phyloP scores from a whole-genome alignment of 2,888 invertebrate genomes.

The Microplitis deprimator region DNA sequence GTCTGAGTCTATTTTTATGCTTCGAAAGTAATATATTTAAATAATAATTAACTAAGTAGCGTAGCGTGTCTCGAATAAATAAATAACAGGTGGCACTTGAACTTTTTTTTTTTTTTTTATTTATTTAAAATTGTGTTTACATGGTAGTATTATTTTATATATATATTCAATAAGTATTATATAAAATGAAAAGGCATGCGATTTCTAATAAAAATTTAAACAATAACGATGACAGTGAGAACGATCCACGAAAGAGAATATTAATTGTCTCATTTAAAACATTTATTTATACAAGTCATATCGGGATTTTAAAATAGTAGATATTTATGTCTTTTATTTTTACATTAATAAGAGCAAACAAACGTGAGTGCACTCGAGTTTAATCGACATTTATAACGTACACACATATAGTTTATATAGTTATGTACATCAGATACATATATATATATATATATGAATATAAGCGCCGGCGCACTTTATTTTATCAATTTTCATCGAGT shows the following conservation, averaged over 20 bases:
- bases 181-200: no score
- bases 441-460: conserved; percentile 8
- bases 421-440: neutral
- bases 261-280: no score
- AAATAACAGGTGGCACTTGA: conserved; percentile 16
- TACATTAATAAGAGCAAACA: conserved; percentile 12
- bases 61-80: conserved; percentile 12
- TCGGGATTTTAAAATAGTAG: neutral
- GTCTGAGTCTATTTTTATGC: neutral
- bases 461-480: conserved; percentile 32
- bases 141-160: no score
- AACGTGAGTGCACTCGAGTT: conserved; percentile 11
- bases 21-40: no score
- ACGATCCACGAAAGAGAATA: no score
- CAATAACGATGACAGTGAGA: no score
- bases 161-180: no score
- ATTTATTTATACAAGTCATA: no score
- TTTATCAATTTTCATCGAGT: conserved; percentile 36
- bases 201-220: no score
- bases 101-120: neutral
- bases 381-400: conserved; percentile 29
- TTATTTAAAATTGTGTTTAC: no score
- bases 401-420: no score
- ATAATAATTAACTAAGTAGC: conserved; percentile 14
- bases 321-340: conserved; percentile 9